Base-by-base conservation (phyloP, 1,140 invertebrate species). In the Rhopalosiphum padi region DNA sequence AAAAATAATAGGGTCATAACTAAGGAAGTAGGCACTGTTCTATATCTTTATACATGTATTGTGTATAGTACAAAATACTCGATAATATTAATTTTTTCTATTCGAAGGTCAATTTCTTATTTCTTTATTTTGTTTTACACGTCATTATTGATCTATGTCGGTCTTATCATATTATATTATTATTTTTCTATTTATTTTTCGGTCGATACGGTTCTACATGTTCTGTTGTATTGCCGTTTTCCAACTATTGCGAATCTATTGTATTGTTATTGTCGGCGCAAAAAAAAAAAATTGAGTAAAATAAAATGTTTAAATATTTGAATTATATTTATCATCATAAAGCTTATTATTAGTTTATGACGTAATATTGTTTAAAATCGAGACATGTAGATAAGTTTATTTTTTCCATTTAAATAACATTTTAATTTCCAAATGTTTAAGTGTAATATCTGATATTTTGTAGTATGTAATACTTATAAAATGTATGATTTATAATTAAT, bases 1-100 rank as follows among this genome's bases (percentile, higher is more conserved):
- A 22, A n/a, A 88, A n/a, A 48, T 48, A 88, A 88, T n/a, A 51
- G 46, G 41, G 85, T 86, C 85, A 6, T 86, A 77, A 77, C 68
- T 37, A 46, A 88, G 86, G 86, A 15, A 35, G 21, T 46, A 87
- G 23, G 9, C 41, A 25, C 23, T 41, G 23, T 23, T 30, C 77
- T 77, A 46, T 88, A 23, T 88, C 48, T 77, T 21, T 22, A n/a
- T 7, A 30, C 30, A 9, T 46, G 11, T 46, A 11, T 1, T 11
- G 25, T 46, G 8, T 60, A 60, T 60, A 60, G 15, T 68, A 68
- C 30, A n/a, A 68, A 48, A 30, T 46, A 48, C 43, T n/a, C n/a
- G 21, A 88, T 48, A 22, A 9, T 51, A 51, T 48, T 88, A 48
- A 88, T 51, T 51, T 88, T 48, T 88, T 48, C 85, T 30, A 21